These are phyloP conservation scores for Bos indicus DNA, from an alignment of 2,113 vertebrate genomes.

Conservation along the genomic window DNA sequence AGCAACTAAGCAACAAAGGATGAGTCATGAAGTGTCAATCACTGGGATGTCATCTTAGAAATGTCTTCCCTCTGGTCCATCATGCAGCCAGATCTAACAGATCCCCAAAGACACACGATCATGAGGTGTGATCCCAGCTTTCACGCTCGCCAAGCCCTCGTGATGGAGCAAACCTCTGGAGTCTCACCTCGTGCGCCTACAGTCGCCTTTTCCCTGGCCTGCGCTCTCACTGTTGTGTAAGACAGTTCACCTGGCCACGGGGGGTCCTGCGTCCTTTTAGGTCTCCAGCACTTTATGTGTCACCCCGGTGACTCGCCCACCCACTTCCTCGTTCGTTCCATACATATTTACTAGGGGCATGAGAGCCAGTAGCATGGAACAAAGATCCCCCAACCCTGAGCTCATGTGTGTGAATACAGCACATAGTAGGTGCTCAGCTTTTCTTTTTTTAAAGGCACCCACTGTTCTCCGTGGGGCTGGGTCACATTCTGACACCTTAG, in stretches of 20 bases:
- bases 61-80: constrained; percentile 42
- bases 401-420: background rate
- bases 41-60: background rate
- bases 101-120: constrained; percentile 18
- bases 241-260: background rate
- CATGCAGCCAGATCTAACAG: background rate
- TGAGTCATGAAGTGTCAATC: background rate
- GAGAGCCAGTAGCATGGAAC: background rate
- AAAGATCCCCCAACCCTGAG: background rate
- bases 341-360: background rate
- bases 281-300: background rate
- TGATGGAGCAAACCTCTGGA: background rate
- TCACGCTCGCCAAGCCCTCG: rapidly evolving
- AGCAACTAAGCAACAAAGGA: background rate
- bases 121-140: background rate
- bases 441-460: background rate
- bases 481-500: background rate
- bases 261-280: background rate
- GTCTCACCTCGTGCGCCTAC: background rate
- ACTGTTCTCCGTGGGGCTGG: background rate
- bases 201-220: background rate
- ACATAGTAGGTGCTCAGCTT: background rate
- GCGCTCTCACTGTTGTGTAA: background rate
- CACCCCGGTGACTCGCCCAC: background rate
- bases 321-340: background rate